Evolutionary conservation across 1,140 invertebrate species (phyloP), one percentile per base, ranked within the genome.

Genomic region (Lasioglossum albipes): DNA sequence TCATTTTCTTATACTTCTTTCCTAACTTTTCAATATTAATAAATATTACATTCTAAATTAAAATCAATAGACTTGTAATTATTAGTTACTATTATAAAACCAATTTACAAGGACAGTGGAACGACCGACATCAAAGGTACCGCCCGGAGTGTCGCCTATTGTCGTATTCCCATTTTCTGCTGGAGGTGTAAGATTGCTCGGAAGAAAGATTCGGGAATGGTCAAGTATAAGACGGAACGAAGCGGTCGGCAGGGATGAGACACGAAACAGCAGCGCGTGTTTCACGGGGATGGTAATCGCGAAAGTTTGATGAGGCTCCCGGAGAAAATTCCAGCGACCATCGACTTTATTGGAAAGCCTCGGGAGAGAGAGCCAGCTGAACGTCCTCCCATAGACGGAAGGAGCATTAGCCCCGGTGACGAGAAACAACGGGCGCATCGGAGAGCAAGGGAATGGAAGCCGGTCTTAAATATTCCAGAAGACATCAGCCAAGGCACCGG

Each of bases 381-480:
- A 27, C 16, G 2, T 27, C 42, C 12, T 27, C 20, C 54, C 61
- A 57, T 65, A n/a, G 74, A 42, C 27, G 65, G 3, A 57, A n/a
- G n/a, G 27, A 59, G 66, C 69, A 84, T 84, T 84, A 82, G 61
- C 69, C 36, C 42, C 66, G 84, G 68, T 75, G 78, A 75, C 59
- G 59, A 79, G 71, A 18, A 74, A 73, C 72, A 78, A 87, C 59
- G 70, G 71, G 57, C 70, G 69, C 78, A 67, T 87, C 77, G 74
- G 6, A 54, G 64, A 66, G 61, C 61, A 49, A 74, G 75, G 75
- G 84, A 54, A 86, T 52, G 71, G 72, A 82, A 59, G 71, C 65
- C n/a, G 75, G 74, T 66, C 81, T 88, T 88, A 88, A 88, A 88
- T 88, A 88, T 87, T 88, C 84, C 59, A 88, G 69, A 88, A 88